A percentile compares a stretch with the other conserved stretches of the same genome.
phyloP scores from a whole-genome alignment of 2,888 invertebrate genomes.

The Troides helena region DNA sequence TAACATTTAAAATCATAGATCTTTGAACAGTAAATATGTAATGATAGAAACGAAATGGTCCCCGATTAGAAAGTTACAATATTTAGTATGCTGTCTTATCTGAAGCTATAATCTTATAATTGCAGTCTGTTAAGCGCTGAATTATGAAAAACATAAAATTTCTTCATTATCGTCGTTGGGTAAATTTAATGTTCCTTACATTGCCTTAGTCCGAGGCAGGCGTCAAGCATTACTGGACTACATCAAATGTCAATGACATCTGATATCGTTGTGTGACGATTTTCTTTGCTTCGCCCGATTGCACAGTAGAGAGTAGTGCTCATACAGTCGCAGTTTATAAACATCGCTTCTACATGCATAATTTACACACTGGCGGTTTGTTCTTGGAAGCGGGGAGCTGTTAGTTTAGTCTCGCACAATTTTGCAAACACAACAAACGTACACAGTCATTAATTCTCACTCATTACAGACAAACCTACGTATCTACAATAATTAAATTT shows the following conservation, averaged over 20 bases:
- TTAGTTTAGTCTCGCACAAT: conserved; percentile 17
- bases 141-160: background rate
- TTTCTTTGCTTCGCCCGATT: conserved; percentile 29
- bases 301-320: conserved; percentile 29
- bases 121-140: background rate
- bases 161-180: background rate
- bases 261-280: conserved; percentile 32
- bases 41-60: too few species aligned
- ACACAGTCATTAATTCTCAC: conserved; percentile 8
- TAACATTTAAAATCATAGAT: too few species aligned
- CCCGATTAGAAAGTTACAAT: background rate
- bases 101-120: background rate
- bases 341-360: conserved; percentile 49
- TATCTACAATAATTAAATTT: conserved; percentile 2
- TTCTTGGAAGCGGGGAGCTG: conserved; percentile 44
- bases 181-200: background rate
- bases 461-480: conserved; percentile 7
- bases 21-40: too few species aligned
- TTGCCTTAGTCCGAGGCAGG: background rate
- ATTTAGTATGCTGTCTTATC: background rate
- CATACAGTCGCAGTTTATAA: conserved; percentile 53
- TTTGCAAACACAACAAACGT: conserved; percentile 20
- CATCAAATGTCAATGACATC: conserved; percentile 34
- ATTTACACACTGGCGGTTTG: conserved; percentile 44
- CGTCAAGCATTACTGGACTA: conserved; percentile 7